Base-by-base conservation (phyloP, 1,140 invertebrate genomes). In the Ephestia elutella region DNA sequence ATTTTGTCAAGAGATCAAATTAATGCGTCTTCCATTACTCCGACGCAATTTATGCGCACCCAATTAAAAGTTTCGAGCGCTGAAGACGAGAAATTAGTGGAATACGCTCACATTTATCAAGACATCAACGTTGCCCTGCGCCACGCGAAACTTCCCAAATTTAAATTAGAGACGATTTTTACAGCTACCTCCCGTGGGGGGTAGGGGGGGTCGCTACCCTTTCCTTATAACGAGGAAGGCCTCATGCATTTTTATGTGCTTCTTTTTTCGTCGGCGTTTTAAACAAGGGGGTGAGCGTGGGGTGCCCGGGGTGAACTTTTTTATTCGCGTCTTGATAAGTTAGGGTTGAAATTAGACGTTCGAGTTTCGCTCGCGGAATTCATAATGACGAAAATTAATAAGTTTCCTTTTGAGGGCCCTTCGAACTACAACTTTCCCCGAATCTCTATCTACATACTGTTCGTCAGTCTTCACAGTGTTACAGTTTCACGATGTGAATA, bases 161-260 rank as follows among this genome's bases (percentile, higher is more conserved):
- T 88, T 88, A 88, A 88, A 88, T 88, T 88, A 88, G 86, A 88
- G 82, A 88, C 86, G 83, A 88, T 88, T 89, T 87, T 87, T 87
- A 86, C 83, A 84, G 83, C 82, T 80, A 83, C 82, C 84, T 81
- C 82, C 86, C 80, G n/a, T 59, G 48, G 69, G 68, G 72, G 73
- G 81, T 75, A 66, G 60, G 60, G 73, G 78, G 75, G 70, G 65
- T 25, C 70, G 77, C 84, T 89, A 89, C 89, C 89, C 89, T 89
- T 90, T 90, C 86, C 86, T 87, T 89, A 84, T 86, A 88, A 88
- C 84, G 87, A 88, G 86, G 86, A 88, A 87, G 86, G 87, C 87
- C 89, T 90, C 89, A 89, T 89, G 89, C 89, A 90, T 90, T 90
- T 90, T 90, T 90, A 90, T 90, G 89, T 90, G 86, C 89, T 89